These are phyloP conservation scores for Rhinoptilus africanus DNA, from an alignment of 2,113 vertebrate genomes.

Conservation along the genomic window DNA sequence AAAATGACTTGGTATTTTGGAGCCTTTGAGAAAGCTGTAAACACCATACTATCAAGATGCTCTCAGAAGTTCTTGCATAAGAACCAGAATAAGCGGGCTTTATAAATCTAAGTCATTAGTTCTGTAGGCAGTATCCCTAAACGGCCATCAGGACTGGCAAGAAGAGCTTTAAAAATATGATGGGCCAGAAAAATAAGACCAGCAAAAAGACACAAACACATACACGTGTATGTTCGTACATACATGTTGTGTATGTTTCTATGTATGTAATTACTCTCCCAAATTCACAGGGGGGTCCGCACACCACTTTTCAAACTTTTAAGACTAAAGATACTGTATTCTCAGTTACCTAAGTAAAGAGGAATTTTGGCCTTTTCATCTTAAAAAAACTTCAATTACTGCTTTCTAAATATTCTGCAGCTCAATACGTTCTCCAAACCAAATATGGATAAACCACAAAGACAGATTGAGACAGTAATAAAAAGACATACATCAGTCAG, in stretches of 20 bases:
- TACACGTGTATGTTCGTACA: background rate
- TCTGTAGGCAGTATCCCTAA: background rate
- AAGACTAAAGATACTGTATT: background rate
- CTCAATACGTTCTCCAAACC: background rate
- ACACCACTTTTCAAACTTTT: background rate
- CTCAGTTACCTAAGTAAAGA: background rate
- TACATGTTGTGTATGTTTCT: background rate
- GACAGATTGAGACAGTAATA: background rate
- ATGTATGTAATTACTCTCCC: background rate
- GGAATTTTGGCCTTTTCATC: background rate
- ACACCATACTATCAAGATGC: background rate
- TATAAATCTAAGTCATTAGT: background rate
- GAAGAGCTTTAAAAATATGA: background rate
- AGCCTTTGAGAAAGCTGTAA: background rate
- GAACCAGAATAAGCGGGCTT: background rate
- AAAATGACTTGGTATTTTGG: background rate
- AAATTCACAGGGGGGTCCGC: background rate
- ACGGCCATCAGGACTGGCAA: background rate
- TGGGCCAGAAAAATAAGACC: background rate
- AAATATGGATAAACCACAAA: background rate
- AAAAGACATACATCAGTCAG: background rate
- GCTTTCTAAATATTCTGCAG: background rate
- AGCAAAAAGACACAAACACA: background rate
- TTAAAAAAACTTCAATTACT: background rate
- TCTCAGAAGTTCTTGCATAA: background rate